Percentiles rank a stretch among this genome's conserved stretches.
These are phyloP conservation scores for Cyprinella venusta DNA, from an alignment of 2,797 vertebrate species.

Conservation along the genomic window DNA sequence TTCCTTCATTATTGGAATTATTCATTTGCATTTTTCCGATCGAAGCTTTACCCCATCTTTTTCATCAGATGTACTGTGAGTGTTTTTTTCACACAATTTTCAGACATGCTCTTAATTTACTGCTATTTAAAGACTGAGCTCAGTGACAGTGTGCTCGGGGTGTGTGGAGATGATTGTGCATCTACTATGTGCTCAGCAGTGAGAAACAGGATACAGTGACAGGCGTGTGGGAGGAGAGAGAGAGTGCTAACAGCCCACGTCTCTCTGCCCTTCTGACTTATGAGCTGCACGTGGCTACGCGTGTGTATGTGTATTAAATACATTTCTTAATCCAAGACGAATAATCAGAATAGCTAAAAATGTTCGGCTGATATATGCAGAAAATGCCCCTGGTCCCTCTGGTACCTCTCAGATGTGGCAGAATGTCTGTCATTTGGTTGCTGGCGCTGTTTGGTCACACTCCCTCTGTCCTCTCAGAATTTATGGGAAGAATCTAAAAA, in stretches of 20 bases:
- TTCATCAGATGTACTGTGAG: neutral
- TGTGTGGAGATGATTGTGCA: slow-evolving; percentile 18
- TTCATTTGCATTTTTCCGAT: neutral
- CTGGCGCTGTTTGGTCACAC: slow-evolving; percentile 10
- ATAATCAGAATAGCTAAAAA: slow-evolving; percentile 1
- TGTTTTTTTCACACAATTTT: slow-evolving; percentile 5
- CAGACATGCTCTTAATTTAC: slow-evolving; percentile 1
- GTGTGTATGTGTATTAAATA: slow-evolving; percentile 30
- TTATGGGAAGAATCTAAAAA: slow-evolving; percentile 6
- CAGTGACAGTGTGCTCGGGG: slow-evolving; percentile 4
- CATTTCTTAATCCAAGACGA: slow-evolving; percentile 19
- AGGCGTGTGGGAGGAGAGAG: slow-evolving; percentile 43
- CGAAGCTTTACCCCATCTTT: neutral
- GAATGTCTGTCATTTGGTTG: neutral
- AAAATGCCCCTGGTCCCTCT: neutral
- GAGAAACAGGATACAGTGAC: slow-evolving; percentile 48
- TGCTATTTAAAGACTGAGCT: slow-evolving; percentile 35
- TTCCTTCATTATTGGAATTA: neutral
- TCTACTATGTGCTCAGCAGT: slow-evolving; percentile 41
- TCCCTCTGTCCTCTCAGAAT: neutral
- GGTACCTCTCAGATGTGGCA: neutral
- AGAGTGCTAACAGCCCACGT: slow-evolving; percentile 36
- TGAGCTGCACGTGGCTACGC: slow-evolving; percentile 20
- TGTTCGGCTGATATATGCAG: neutral
- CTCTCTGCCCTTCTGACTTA: slow-evolving; percentile 31